A percentile compares a stretch with the other conserved stretches of the same genome.
These are phyloP conservation scores for Edolisoma coerulescens DNA, from an alignment of 2,113 vertebrate genomes.

Conservation along the genomic window DNA sequence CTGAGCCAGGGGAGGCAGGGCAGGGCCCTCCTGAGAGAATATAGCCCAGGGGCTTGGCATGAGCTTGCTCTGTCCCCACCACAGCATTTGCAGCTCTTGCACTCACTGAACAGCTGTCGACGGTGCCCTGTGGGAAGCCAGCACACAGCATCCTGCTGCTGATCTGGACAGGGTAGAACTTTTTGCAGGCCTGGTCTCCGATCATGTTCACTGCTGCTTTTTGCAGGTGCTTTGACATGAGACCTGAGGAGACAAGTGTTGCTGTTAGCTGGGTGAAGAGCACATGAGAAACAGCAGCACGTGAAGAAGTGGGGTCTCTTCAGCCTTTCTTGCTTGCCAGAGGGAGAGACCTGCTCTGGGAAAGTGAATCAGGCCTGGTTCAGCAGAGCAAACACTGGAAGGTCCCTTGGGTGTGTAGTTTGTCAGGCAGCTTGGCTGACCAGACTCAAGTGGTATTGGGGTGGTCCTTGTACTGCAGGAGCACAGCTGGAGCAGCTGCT, in stretches of 20 bases:
- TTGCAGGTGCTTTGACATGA: conserved; percentile 82
- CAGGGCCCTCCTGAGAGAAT: not conserved
- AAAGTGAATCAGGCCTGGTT: not conserved
- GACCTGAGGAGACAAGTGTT: conserved; percentile 64
- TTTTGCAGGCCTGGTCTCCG: conserved; percentile 81
- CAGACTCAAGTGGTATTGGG: not conserved
- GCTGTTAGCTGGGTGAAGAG: not conserved
- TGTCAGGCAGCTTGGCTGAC: not conserved
- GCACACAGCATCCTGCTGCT: conserved; percentile 91
- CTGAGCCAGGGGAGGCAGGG: not conserved
- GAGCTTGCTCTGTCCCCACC: not conserved
- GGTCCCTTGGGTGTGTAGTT: not conserved
- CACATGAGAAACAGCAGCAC: not conserved
- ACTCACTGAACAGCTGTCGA: conserved; percentile 92
- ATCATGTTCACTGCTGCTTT: conserved; percentile 86
- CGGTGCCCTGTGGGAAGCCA: conserved; percentile 81
- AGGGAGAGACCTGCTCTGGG: not conserved
- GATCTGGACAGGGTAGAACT: conserved; percentile 83
- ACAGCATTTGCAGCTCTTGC: not conserved
- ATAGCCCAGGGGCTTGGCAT: fast-evolving
- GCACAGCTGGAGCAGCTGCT: not conserved
- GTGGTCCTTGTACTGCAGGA: not conserved
- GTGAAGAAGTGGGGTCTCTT: not conserved
- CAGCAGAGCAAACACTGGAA: not conserved
- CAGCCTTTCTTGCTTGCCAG: not conserved